Evolutionary conservation across 2,113 vertebrate species (phyloP).

Genomic region (Cyrtonyx montezumae): DNA sequence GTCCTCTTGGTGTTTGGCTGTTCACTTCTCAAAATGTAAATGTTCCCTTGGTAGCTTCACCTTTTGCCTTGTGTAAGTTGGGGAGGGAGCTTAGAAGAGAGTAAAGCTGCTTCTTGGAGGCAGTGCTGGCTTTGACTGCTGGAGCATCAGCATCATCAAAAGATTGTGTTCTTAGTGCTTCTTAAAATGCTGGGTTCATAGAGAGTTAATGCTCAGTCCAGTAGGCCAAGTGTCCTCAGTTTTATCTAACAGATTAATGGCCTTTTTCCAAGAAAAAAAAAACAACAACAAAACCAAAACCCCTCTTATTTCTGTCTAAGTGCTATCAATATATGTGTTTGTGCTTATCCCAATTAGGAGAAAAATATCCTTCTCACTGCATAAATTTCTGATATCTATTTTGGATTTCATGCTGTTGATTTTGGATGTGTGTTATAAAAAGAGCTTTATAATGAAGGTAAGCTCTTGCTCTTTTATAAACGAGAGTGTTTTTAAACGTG

Average conservation of each 20-base stretch:
- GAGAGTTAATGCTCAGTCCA: background rate
- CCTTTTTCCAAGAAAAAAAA: background rate
- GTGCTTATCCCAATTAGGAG: background rate
- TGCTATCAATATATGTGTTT: background rate
- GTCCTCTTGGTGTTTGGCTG: background rate
- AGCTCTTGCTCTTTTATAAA: conserved; percentile 20
- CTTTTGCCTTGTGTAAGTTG: background rate
- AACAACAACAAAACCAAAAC: background rate
- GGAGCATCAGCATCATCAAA: background rate
- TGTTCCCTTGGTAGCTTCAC: background rate
- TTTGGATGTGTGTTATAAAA: background rate
- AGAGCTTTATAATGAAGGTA: background rate
- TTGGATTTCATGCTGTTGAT: background rate
- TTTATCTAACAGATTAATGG: background rate
- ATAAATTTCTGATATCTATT: background rate
- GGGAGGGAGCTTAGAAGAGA: background rate
- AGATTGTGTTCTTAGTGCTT: background rate
- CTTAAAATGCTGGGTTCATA: background rate
- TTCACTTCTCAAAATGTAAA: background rate
- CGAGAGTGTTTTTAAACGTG: conserved; percentile 32
- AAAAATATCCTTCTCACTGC: background rate
- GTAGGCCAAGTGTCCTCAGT: background rate
- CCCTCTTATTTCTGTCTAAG: background rate
- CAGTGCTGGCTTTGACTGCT: background rate
- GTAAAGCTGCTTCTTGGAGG: background rate